phyloP scores from a whole-genome alignment of 2,113 vertebrate species.

The Mobula hypostoma region DNA sequence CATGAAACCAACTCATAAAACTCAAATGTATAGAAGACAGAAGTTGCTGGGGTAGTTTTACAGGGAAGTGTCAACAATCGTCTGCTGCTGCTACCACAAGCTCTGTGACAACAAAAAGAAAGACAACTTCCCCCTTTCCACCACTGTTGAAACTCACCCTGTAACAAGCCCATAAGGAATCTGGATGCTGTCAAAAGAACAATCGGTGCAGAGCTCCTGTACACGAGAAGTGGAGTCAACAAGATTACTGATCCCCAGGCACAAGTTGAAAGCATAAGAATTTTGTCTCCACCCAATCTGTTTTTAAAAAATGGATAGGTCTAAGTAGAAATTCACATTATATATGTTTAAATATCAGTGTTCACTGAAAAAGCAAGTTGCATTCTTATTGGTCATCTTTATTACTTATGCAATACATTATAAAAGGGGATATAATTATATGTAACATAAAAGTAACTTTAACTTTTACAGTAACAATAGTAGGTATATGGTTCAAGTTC shows the following conservation, averaged over 20 bases:
- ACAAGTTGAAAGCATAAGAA: conserved; percentile 77
- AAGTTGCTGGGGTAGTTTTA: too few relatives aligned
- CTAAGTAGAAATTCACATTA: too few relatives aligned
- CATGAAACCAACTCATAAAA: too few relatives aligned
- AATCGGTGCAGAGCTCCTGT: conserved; percentile 71
- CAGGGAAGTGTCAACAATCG: too few relatives aligned
- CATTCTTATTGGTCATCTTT: background rate
- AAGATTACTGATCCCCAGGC: conserved; percentile 82
- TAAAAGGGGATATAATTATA: too few relatives aligned
- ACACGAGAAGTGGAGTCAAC: conserved; percentile 72
- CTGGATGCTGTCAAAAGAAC: conserved; percentile 72
- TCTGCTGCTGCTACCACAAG: too few relatives aligned
- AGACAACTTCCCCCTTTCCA: background rate
- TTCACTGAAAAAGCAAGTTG: background rate
- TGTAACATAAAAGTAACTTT: background rate
- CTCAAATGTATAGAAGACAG: too few relatives aligned
- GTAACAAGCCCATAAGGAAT: conserved; percentile 83
- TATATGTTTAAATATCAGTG: too few relatives aligned
- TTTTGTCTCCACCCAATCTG: conserved; percentile 88
- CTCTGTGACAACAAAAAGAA: background rate
- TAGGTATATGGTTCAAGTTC: background rate
- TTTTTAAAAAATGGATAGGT: conserved; percentile 22
- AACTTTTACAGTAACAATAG: too few relatives aligned
- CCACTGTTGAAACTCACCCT: conserved; percentile 65
- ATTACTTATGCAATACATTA: background rate